Conservation (phyloP, 2,113 vertebrate genomes). For the Aegotheles bennettii region DNA sequence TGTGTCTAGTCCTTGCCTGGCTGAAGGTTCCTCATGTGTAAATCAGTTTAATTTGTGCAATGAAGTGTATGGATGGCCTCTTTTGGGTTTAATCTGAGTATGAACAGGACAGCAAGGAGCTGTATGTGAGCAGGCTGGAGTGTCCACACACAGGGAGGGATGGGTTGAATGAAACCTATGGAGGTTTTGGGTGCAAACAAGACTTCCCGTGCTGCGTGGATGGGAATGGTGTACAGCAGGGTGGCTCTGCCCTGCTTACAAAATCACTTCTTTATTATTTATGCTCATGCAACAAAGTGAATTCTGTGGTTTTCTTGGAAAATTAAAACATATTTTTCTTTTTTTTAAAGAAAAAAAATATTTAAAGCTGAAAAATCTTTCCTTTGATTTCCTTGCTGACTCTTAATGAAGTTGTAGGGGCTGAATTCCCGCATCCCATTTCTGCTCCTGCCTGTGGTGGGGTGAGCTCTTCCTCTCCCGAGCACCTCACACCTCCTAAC, state of each 20-base stretch:
- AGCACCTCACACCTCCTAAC: not conserved
- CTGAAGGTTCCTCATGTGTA: not conserved
- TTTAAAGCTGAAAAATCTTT: not conserved
- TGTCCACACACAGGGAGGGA: fast-evolving
- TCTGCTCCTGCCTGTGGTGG: no score
- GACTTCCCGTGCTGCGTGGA: fast-evolving
- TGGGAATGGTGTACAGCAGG: fast-evolving
- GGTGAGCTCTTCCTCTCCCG: not conserved
- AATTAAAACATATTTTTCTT: not conserved
- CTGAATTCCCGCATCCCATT: not conserved
- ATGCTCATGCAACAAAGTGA: not conserved
- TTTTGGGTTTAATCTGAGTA: not conserved
- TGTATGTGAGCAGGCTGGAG: fast-evolving
- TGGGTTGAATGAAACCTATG: not conserved
- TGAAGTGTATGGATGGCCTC: not conserved
- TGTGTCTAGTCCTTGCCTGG: not conserved
- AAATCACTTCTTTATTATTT: not conserved
- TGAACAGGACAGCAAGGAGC: not conserved
- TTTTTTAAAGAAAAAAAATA: no score
- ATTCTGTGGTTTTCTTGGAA: not conserved
- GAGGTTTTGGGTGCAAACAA: not conserved
- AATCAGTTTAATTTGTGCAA: not conserved
- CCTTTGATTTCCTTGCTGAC: not conserved
- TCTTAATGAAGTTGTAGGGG: not conserved
- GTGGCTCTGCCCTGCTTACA: not conserved